A percentile compares a stretch with the other conserved stretches of the same genome.
These are phyloP conservation scores for Catharus fuscescens DNA, from an alignment of 2,113 vertebrate species.

Conservation along the genomic window DNA sequence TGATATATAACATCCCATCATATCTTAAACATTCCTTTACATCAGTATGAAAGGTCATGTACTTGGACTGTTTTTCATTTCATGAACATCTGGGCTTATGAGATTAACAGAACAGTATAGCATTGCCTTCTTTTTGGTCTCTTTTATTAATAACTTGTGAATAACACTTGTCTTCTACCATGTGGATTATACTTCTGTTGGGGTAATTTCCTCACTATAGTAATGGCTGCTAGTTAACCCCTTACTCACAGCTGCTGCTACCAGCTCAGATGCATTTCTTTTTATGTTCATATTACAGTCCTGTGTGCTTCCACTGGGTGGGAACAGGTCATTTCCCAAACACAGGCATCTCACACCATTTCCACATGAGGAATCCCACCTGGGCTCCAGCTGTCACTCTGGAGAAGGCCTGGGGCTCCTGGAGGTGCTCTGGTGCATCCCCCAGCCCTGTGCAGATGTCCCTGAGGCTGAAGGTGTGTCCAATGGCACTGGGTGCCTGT, in stretches of 20 bases:
- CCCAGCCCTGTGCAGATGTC: not conserved
- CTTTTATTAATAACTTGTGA: slow-evolving; percentile 78
- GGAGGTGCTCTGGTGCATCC: not conserved
- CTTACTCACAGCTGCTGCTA: slow-evolving; percentile 20
- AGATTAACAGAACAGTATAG: slow-evolving; percentile 72
- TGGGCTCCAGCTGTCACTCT: not conserved
- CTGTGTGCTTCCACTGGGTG: not conserved
- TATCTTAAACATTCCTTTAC: slow-evolving; percentile 76
- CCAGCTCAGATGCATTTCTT: not conserved
- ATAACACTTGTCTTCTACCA: slow-evolving; percentile 76
- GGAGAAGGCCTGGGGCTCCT: not conserved
- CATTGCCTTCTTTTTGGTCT: slow-evolving; percentile 70
- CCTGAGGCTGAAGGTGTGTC: not conserved
- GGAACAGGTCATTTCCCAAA: not conserved
- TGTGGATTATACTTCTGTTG: slow-evolving; percentile 69
- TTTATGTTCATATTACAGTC: not conserved
- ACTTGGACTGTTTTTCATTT: slow-evolving; percentile 78
- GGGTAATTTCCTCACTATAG: slow-evolving; percentile 62
- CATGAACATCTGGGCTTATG: slow-evolving; percentile 77
- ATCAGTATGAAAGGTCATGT: slow-evolving; percentile 70
- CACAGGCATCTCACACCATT: not conserved
- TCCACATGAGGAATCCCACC: not conserved
- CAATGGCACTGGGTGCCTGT: not conserved
- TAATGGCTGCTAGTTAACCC: slow-evolving; percentile 62
- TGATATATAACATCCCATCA: slow-evolving; percentile 74